Conservation (phyloP, 1,140 invertebrate species). For the Drosophila elegans region DNA sequence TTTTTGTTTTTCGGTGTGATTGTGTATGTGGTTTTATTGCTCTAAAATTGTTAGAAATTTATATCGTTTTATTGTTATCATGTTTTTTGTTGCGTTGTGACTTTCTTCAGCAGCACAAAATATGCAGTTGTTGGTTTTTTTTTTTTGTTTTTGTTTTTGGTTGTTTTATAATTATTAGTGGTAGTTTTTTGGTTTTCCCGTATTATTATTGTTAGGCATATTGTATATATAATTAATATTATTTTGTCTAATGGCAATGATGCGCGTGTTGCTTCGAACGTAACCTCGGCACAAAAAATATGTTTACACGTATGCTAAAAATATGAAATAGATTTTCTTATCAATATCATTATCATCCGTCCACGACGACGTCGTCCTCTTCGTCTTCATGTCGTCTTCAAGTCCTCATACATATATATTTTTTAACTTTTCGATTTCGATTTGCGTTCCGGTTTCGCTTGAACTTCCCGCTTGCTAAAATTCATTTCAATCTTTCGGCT, state of each 20-base stretch:
- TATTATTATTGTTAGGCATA: conserved; percentile 49
- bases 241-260: conserved; percentile 82
- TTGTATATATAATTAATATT: conserved; percentile 64
- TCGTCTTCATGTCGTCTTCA: neutral
- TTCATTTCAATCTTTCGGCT: conserved; percentile 40
- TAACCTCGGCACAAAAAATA: conserved; percentile 79
- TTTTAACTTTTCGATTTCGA: conserved; percentile 46
- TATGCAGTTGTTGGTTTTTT: conserved; percentile 60
- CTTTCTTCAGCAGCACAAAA: conserved; percentile 81
- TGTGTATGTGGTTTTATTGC: conserved; percentile 55
- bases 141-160: conserved; percentile 11
- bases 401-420: conserved; percentile 3
- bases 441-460: conserved; percentile 32
- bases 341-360: conserved; percentile 30
- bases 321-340: conserved; percentile 69
- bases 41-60: conserved; percentile 69
- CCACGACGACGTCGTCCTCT: conserved; percentile 21
- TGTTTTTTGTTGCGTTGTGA: conserved; percentile 76
- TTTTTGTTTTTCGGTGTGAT: conserved; percentile 16
- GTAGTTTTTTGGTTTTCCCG: conserved; percentile 27
- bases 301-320: conserved; percentile 72
- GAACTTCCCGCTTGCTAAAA: conserved; percentile 37
- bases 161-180: conserved; percentile 52
- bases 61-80: conserved; percentile 47
- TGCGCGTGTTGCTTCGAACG: conserved; percentile 80